A percentile compares a stretch with the other conserved stretches of the same genome.
These are phyloP conservation scores for Lepidotrigona ventralis DNA, from an alignment of 1,140 invertebrate genomes.

Conservation along the genomic window DNA sequence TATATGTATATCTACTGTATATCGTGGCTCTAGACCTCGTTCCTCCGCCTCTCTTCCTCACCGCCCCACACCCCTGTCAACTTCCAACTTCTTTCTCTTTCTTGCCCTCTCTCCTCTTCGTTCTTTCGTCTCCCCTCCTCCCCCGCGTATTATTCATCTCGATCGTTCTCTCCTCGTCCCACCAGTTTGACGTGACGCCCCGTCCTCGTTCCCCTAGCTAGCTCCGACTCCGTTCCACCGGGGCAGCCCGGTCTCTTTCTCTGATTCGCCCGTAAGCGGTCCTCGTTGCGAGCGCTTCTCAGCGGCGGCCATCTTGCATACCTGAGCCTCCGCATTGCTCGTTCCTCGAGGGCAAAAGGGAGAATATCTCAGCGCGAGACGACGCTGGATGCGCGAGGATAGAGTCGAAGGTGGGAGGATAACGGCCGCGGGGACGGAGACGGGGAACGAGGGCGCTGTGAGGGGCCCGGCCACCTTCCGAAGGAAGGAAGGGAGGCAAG, in stretches of 20 bases:
- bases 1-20: constrained; percentile 55
- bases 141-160: constrained; percentile 77
- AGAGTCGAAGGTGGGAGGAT: constrained; percentile 65
- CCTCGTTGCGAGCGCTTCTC: constrained; percentile 51
- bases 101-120: neutral
- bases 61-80: constrained; percentile 33
- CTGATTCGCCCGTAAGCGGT: constrained; percentile 41
- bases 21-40: constrained; percentile 51
- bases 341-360: constrained; percentile 81
- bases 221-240: constrained; percentile 44
- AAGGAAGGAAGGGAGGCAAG: constrained; percentile 18
- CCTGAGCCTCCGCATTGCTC: constrained; percentile 80
- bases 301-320: constrained; percentile 79
- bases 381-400: constrained; percentile 63
- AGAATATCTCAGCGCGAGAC: constrained; percentile 78
- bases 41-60: constrained; percentile 26
- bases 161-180: constrained; percentile 15
- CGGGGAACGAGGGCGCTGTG: constrained; percentile 34
- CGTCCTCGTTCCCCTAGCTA: constrained; percentile 24
- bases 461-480: constrained; percentile 14
- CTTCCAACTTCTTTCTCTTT: constrained; percentile 33
- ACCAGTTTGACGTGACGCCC: constrained; percentile 22
- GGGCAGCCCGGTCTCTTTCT: constrained; percentile 55
- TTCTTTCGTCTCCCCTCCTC: constrained; percentile 53
- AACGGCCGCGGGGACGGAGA: constrained; percentile 49